A percentile compares a stretch with the other conserved stretches of the same genome.
These are phyloP conservation scores for Chloroceryle amazona DNA, from an alignment of 2,797 vertebrate species.

Conservation along the genomic window DNA sequence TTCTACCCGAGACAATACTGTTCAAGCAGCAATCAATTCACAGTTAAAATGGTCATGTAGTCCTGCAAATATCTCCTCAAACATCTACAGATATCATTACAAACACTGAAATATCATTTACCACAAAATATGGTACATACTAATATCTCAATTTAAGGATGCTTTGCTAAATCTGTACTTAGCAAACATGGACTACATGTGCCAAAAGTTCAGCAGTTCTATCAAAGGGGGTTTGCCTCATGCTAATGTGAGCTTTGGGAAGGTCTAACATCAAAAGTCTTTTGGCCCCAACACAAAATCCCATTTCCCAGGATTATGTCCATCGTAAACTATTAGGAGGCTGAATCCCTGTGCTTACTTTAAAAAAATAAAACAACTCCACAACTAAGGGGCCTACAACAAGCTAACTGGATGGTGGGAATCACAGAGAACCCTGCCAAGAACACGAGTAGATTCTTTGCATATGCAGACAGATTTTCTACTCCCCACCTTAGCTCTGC, in stretches of 20 bases:
- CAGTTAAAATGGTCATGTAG: accelerated
- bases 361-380: not conserved
- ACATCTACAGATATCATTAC: not conserved
- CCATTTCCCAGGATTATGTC: not conserved
- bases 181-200: not conserved
- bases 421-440: not conserved
- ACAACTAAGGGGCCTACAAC: not conserved
- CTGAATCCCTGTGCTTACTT: not conserved
- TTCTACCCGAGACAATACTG: not conserved
- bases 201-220: not conserved
- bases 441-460: not conserved
- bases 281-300: not conserved
- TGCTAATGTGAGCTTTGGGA: not conserved
- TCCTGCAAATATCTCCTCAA: not conserved
- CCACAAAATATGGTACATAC: not conserved
- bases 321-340: not conserved
- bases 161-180: not conserved
- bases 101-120: not conserved
- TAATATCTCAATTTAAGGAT: not conserved
- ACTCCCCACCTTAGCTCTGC: not conserved
- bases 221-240: not conserved
- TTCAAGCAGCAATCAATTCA: not conserved
- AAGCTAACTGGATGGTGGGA: not conserved
- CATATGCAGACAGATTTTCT: not conserved
- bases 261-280: not conserved